Conservation (phyloP, 2,797 vertebrate genomes). For the Falco novaeseelandiae region DNA sequence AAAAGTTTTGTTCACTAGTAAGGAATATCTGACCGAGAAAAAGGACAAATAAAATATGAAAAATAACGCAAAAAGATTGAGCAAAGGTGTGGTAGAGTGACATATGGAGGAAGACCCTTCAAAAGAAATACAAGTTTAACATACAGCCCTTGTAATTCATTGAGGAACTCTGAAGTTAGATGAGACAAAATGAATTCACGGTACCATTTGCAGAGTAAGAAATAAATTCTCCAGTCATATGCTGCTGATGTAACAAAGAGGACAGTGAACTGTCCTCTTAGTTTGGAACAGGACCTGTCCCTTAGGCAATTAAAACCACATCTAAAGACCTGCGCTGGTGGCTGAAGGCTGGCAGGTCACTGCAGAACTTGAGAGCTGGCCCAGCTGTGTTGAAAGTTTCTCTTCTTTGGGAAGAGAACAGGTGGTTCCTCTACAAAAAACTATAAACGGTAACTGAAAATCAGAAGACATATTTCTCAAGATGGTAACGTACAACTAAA, state of each 20-base stretch:
- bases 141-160: background rate
- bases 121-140: background rate
- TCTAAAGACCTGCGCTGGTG: background rate
- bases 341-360: background rate
- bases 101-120: background rate
- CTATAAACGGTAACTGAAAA: conserved; percentile 16
- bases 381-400: background rate
- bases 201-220: background rate
- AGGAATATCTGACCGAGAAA: background rate
- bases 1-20: background rate
- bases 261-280: background rate
- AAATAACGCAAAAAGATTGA: background rate
- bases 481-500: conserved; percentile 36
- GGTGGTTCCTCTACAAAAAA: background rate
- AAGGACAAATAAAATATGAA: background rate
- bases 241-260: background rate
- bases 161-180: background rate
- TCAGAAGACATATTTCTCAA: conserved; percentile 10
- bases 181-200: background rate
- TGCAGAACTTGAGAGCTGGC: background rate
- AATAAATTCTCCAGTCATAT: background rate
- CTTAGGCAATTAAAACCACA: background rate
- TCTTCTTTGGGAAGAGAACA: background rate
- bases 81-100: background rate
- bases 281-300: background rate